Percentiles rank a stretch among this genome's conserved stretches.
Evolutionary conservation across 1,140 invertebrate species (phyloP).

Genomic region (Musca vetustissima): DNA sequence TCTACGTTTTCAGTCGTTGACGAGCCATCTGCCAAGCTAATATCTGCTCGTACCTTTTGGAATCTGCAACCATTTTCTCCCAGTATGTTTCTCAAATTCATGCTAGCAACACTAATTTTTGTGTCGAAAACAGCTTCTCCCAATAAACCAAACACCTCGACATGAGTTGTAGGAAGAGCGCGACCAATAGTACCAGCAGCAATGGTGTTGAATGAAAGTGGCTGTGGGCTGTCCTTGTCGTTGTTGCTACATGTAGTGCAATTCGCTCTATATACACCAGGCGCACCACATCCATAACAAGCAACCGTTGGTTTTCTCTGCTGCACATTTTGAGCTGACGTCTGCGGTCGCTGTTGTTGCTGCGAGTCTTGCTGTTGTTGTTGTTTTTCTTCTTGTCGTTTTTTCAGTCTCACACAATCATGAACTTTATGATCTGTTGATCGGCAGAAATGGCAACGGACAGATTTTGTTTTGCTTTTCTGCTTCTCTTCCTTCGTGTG

Average conservation of each 20-base stretch:
- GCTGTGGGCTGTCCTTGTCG: background rate
- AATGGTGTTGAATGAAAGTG: background rate
- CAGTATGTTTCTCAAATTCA: background rate
- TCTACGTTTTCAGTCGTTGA: background rate
- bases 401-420: background rate
- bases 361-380: background rate
- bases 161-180: background rate
- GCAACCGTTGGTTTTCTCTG: background rate
- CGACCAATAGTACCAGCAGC: background rate
- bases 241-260: background rate
- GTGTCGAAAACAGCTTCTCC: background rate
- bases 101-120: background rate
- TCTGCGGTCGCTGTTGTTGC: background rate
- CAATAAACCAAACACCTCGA: background rate
- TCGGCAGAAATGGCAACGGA: background rate
- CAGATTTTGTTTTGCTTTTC: too few relatives aligned
- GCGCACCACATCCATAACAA: background rate
- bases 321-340: background rate
- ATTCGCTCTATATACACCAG: conserved; percentile 3
- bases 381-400: background rate
- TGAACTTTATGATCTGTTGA: background rate
- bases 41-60: background rate
- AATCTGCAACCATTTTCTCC: background rate
- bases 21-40: background rate
- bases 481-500: background rate